These are phyloP conservation scores for Gallinago undulata DNA, from an alignment of 2,113 vertebrate species.

Conservation along the genomic window DNA sequence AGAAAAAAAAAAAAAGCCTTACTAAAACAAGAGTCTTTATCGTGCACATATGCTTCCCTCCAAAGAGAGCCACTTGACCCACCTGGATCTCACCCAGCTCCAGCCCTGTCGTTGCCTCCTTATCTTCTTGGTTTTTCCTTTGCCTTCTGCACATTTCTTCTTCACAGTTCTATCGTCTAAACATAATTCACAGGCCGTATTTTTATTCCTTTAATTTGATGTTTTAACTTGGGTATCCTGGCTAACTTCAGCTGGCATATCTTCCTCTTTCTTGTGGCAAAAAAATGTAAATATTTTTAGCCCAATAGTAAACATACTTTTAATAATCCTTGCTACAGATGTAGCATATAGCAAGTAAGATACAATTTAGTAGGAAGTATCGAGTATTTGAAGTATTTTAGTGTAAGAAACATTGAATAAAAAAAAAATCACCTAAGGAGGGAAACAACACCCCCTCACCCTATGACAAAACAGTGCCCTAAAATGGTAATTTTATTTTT, in stretches of 20 bases:
- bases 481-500: background rate
- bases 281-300: background rate
- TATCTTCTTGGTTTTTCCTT: background rate
- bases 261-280: background rate
- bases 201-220: background rate
- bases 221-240: background rate
- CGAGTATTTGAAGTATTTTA: background rate
- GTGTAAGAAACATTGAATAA: background rate
- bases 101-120: background rate
- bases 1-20: background rate
- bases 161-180: background rate
- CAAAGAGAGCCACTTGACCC: background rate
- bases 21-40: rapidly evolving
- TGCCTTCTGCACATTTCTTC: background rate
- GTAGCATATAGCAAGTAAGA: background rate
- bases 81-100: background rate
- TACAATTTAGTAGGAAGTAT: background rate
- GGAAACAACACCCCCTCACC: rapidly evolving
- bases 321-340: background rate
- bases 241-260: background rate
- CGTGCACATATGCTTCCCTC: rapidly evolving
- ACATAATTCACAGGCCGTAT: rapidly evolving
- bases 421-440: background rate
- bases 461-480: background rate
- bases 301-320: background rate